Evolutionary conservation across 23 tunicate species (phyloP).

Genomic region (Ascidia mentula): DNA sequence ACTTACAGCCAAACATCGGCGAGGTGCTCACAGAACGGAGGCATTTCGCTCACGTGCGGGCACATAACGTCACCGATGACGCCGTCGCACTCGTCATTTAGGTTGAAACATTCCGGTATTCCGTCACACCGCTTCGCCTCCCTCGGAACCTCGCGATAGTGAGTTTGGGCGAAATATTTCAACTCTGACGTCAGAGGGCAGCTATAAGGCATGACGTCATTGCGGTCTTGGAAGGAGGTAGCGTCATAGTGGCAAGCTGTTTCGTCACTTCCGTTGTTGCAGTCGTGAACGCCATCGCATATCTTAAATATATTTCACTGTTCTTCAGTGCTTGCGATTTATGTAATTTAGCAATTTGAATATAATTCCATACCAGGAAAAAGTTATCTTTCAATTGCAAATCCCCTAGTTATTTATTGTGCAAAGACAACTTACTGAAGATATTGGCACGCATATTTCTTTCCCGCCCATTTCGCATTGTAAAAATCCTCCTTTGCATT

Average conservation of each 20-base stretch:
- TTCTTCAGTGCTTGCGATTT: no score
- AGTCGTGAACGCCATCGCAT: slow-evolving; percentile 28
- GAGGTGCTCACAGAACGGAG: slow-evolving; percentile 34
- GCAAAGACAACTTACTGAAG: background rate
- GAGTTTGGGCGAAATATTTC: background rate
- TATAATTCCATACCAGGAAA: no score
- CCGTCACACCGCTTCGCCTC: slow-evolving; percentile 48
- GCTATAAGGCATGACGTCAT: background rate
- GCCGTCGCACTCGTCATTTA: slow-evolving; percentile 50
- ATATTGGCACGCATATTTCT: background rate
- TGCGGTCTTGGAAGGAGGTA: background rate
- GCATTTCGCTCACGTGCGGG: slow-evolving; percentile 1
- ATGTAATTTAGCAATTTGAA: no score
- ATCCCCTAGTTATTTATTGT: no score
- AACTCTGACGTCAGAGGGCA: slow-evolving; percentile 20
- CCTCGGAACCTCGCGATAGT: slow-evolving; percentile 9
- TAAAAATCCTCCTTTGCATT: slow-evolving; percentile 1
- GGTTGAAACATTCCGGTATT: slow-evolving; percentile 40
- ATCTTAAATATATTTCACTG: background rate
- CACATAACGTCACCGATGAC: slow-evolving; percentile 21
- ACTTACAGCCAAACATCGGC: slow-evolving; percentile 14
- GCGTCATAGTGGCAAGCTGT: slow-evolving; percentile 4
- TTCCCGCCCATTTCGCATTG: background rate
- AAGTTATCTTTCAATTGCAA: no score
- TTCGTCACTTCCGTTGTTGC: slow-evolving; percentile 35